Conservation (phyloP, 1,140 invertebrate species). For the Drosophila santomea region DNA sequence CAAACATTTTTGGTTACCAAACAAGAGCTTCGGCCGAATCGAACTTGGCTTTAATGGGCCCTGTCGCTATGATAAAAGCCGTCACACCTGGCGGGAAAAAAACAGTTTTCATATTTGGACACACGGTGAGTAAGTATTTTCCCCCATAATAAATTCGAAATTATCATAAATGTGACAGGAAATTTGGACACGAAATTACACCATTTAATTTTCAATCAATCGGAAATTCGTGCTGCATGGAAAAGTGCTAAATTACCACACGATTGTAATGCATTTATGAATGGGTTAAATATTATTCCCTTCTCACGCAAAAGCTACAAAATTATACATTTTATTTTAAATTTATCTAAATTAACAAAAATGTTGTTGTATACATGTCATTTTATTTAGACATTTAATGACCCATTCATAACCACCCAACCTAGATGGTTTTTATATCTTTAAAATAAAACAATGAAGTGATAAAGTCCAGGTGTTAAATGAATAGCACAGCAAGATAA, state of each 20-base stretch:
- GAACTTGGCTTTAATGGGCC: constrained; percentile 32
- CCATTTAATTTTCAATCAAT: constrained; percentile 1
- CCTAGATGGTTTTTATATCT: neutral
- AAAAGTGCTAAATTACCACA: neutral
- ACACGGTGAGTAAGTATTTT: constrained; percentile 3
- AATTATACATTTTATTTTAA: neutral
- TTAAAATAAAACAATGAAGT: neutral
- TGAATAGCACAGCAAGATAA: constrained; percentile 16
- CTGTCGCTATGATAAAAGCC: constrained; percentile 40
- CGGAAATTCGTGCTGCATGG: neutral
- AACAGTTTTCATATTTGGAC: constrained; percentile 27
- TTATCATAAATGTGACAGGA: constrained; percentile 9
- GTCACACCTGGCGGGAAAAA: constrained; percentile 37
- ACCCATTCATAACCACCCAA: no score
- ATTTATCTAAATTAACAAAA: no score
- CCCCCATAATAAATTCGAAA: constrained; percentile 16
- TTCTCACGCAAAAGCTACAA: neutral
- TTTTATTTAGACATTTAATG: no score
- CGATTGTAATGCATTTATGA: neutral
- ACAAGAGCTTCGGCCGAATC: constrained; percentile 34
- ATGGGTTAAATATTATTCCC: no score
- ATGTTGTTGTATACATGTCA: no score
- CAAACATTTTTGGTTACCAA: constrained; percentile 44
- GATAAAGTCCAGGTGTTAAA: constrained; percentile 1
- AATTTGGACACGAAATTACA: neutral